Conservation (phyloP, 2,113 vertebrate species). For the Chloebia gouldiae region DNA sequence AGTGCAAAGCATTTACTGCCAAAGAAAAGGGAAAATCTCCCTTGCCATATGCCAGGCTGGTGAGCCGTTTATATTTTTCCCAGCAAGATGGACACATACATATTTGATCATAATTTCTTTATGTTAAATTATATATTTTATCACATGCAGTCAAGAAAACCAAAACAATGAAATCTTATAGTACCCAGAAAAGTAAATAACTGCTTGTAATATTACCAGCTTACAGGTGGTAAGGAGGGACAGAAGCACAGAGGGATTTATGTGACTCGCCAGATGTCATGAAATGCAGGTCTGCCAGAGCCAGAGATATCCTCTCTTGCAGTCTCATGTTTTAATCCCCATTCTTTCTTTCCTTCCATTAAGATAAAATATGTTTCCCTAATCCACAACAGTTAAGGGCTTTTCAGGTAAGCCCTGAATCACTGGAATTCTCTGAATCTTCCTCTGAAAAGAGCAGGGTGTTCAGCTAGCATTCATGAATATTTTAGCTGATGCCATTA, state of each 20-base stretch:
- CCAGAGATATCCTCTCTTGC: background rate
- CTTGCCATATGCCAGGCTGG: background rate
- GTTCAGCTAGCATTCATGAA: background rate
- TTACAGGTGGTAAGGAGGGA: background rate
- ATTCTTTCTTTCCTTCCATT: background rate
- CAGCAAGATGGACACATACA: background rate
- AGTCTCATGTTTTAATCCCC: slow-evolving; percentile 8
- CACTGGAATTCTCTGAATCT: background rate
- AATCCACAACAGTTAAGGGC: background rate
- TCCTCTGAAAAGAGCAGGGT: background rate
- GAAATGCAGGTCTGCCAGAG: background rate
- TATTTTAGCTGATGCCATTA: background rate
- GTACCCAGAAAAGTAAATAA: background rate
- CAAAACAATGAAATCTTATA: background rate
- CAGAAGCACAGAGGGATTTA: background rate
- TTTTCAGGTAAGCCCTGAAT: slow-evolving; percentile 12
- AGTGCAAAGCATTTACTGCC: background rate
- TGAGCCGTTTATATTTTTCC: background rate
- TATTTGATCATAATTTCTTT: background rate
- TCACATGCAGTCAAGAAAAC: background rate
- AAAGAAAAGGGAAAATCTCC: background rate
- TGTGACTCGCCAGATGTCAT: background rate
- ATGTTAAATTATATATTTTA: background rate
- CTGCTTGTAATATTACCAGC: background rate
- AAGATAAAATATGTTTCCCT: slow-evolving; percentile 14